Evolutionary conservation across 2,113 vertebrate species (phyloP).

Genomic region (Zapus hudsonius): DNA sequence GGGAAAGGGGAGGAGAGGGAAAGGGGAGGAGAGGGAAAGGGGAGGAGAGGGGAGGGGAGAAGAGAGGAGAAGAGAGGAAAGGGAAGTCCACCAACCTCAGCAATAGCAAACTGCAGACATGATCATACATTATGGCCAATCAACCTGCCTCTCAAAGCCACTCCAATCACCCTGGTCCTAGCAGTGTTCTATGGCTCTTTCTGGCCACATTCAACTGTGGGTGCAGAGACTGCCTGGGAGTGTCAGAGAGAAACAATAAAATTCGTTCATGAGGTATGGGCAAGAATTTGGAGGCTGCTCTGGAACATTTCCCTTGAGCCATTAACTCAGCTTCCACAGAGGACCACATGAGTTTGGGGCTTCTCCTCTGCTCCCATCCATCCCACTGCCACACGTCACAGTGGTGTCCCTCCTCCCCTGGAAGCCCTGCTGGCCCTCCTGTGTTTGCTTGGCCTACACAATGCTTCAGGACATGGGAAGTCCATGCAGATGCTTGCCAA

Average conservation of each 20-base stretch:
- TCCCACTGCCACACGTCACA: fast-evolving
- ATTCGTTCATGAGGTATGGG: neutral
- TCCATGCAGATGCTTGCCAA: neutral
- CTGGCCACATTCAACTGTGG: fast-evolving
- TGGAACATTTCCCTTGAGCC: fast-evolving
- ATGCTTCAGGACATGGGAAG: slow-evolving; percentile 21
- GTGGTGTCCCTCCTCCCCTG: fast-evolving
- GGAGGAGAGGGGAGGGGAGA: too few species aligned
- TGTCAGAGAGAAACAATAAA: too few species aligned
- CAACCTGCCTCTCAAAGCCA: neutral
- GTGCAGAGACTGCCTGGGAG: neutral
- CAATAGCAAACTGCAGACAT: neutral
- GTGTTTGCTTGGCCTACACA: neutral
- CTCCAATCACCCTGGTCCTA: fast-evolving
- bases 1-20: too few species aligned
- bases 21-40: too few species aligned
- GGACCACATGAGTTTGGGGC: neutral
- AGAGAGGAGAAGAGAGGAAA: too few species aligned
- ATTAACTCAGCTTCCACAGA: neutral
- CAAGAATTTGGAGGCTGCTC: too few species aligned
- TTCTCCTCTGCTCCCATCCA: neutral
- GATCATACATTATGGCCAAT: neutral
- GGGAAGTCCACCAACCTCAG: too few species aligned
- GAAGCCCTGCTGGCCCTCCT: neutral
- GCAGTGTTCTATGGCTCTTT: neutral